These are phyloP conservation scores for Zygothrica quintamaculata DNA, from an alignment of 2,888 invertebrate species.

Conservation along the genomic window DNA sequence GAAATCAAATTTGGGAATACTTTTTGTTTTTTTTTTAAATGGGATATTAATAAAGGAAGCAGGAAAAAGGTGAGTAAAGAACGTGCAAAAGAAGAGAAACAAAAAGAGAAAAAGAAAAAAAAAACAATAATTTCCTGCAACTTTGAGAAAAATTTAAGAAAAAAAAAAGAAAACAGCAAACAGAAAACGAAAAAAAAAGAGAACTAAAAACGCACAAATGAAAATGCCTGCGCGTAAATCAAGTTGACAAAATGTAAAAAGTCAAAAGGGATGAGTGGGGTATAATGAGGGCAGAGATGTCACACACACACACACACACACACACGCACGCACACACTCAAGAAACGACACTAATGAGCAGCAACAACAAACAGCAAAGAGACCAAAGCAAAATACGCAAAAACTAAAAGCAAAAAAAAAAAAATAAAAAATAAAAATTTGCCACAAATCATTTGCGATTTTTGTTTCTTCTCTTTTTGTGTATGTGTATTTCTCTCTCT, in stretches of 20 bases:
- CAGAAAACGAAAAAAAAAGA: slow-evolving; percentile 9
- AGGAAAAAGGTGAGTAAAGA: slow-evolving; percentile 44
- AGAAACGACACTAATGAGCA: slow-evolving; percentile 73
- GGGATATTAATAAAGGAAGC: slow-evolving; percentile 25
- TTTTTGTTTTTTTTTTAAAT: no score
- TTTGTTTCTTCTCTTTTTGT: slow-evolving; percentile 54
- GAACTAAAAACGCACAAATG: slow-evolving; percentile 29
- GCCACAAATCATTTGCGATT: slow-evolving; percentile 78
- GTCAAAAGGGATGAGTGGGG: slow-evolving; percentile 10
- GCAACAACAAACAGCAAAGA: slow-evolving; percentile 29
- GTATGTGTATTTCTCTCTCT: no score
- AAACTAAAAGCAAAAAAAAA: slow-evolving; percentile 62
- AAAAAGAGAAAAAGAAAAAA: slow-evolving; percentile 12
- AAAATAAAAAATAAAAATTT: slow-evolving; percentile 46
- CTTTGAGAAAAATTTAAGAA: slow-evolving; percentile 27
- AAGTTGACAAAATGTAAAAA: slow-evolving; percentile 72
- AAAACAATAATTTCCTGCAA: slow-evolving; percentile 11
- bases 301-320: slow-evolving; percentile 33
- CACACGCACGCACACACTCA: slow-evolving; percentile 27
- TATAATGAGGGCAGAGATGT: slow-evolving; percentile 8
- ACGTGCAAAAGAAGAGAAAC: neutral
- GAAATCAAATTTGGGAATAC: slow-evolving; percentile 36
- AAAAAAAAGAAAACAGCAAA: slow-evolving; percentile 41
- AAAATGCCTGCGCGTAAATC: slow-evolving; percentile 73
- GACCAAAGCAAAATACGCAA: slow-evolving; percentile 62